These are phyloP conservation scores for Aelia acuminata DNA, from an alignment of 2,888 invertebrate genomes.

Conservation along the genomic window DNA sequence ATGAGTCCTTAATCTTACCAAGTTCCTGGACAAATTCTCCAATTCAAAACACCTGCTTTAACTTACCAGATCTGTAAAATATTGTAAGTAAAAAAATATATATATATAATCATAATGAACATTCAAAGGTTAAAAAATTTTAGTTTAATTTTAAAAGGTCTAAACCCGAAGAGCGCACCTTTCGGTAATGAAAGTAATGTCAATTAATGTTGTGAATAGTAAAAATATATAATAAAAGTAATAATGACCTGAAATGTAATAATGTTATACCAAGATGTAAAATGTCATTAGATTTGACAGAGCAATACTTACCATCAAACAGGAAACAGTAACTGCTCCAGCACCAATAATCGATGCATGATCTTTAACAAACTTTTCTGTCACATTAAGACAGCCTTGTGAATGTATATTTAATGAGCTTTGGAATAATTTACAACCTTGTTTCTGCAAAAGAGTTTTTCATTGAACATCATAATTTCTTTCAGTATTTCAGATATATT, in stretches of 20 bases:
- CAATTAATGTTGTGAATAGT: too few species aligned
- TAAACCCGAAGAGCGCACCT: too few species aligned
- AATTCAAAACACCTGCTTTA: too few species aligned
- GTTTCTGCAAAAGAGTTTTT: slow-evolving; percentile 16
- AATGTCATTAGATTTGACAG: not conserved
- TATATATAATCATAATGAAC: too few species aligned
- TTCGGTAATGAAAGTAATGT: too few species aligned
- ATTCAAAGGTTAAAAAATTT: too few species aligned
- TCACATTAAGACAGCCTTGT: slow-evolving; percentile 81
- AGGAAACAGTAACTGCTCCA: slow-evolving; percentile 75
- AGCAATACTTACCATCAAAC: slow-evolving; percentile 47
- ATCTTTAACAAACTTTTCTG: slow-evolving; percentile 79
- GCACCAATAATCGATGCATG: slow-evolving; percentile 87
- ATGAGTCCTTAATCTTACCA: too few species aligned
- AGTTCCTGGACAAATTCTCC: too few species aligned
- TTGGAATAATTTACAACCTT: slow-evolving; percentile 12
- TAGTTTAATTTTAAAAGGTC: too few species aligned
- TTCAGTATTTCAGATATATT: not conserved
- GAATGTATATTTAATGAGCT: slow-evolving; percentile 74
- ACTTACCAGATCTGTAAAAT: too few species aligned
- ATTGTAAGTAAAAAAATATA: too few species aligned
- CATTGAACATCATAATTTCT: not conserved
- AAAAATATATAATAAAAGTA: not conserved
- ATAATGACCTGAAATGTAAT: not conserved
- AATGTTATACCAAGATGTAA: not conserved